Percentiles rank a stretch among this genome's conserved stretches.
These are phyloP conservation scores for Eilema griseolum DNA, from an alignment of 2,888 invertebrate species.

Conservation along the genomic window DNA sequence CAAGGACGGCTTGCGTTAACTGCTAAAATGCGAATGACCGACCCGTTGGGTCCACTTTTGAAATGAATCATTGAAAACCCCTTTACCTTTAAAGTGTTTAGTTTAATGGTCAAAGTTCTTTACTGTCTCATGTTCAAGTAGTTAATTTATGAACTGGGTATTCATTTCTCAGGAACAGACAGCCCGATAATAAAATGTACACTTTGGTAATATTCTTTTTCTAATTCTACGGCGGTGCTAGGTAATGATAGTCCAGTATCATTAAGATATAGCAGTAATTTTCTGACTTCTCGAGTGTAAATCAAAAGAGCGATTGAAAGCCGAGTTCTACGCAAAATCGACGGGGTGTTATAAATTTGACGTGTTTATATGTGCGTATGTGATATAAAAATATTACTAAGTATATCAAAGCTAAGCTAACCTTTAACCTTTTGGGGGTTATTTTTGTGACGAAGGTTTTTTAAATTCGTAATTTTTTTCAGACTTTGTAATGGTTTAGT, in stretches of 20 bases:
- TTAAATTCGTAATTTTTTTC: too few relatives aligned
- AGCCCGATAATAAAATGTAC: not conserved
- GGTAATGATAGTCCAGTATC: not conserved
- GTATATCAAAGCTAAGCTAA: too few relatives aligned
- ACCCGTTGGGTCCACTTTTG: slow-evolving; percentile 41
- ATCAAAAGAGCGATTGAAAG: not conserved
- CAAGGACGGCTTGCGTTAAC: slow-evolving; percentile 60
- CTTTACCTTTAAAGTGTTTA: slow-evolving; percentile 31
- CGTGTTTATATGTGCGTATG: too few relatives aligned
- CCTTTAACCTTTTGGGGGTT: too few relatives aligned
- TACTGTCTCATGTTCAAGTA: slow-evolving; percentile 10
- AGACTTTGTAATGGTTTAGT: not conserved
- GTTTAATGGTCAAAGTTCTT: slow-evolving; percentile 18
- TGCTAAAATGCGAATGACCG: slow-evolving; percentile 62
- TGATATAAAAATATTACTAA: too few relatives aligned
- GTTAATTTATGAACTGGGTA: slow-evolving; percentile 9
- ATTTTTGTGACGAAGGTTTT: too few relatives aligned
- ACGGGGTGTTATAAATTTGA: too few relatives aligned
- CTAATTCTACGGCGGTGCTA: not conserved
- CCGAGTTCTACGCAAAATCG: not conserved
- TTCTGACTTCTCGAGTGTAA: not conserved
- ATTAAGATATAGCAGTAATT: not conserved
- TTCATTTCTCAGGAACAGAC: not conserved
- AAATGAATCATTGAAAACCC: slow-evolving; percentile 53
- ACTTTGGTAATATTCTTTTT: not conserved